A percentile compares a stretch with the other conserved stretches of the same genome.
Evolutionary conservation across 2,113 vertebrate species (phyloP).

Genomic region (Cebidichthys violaceus): DNA sequence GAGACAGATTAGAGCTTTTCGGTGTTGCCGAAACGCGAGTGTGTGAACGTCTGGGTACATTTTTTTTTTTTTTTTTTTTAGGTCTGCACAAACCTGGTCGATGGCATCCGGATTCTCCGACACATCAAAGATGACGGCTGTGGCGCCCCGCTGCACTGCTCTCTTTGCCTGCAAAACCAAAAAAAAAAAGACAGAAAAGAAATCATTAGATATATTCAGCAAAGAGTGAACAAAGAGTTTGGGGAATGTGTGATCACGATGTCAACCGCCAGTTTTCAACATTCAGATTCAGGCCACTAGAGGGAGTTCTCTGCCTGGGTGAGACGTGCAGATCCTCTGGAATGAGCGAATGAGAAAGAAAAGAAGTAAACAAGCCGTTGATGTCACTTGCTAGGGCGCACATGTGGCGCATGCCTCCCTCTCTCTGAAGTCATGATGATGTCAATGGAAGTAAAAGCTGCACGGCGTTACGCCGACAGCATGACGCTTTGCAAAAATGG

Average conservation of each 20-base stretch:
- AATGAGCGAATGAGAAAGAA: background rate
- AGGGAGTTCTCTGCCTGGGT: constrained; percentile 65
- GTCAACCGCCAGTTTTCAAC: background rate
- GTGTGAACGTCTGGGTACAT: constrained; percentile 8
- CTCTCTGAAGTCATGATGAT: constrained; percentile 24
- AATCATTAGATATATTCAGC: constrained; percentile 3
- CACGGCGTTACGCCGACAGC: background rate
- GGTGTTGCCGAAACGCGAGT: constrained; percentile 5
- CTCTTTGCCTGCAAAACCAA: constrained; percentile 89
- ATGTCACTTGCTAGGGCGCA: constrained; percentile 30
- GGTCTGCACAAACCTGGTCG: constrained; percentile 89
- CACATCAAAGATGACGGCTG: constrained; percentile 98
- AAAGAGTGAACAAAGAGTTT: background rate
- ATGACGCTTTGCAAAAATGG: background rate
- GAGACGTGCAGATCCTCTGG: constrained; percentile 8
- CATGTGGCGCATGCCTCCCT: constrained; percentile 27
- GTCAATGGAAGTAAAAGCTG: constrained; percentile 27
- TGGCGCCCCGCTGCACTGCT: constrained; percentile 97
- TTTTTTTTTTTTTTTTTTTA: background rate
- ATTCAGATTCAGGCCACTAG: constrained; percentile 67
- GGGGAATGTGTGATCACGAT: background rate
- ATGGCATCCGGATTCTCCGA: constrained; percentile 99
- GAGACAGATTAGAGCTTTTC: constrained; percentile 11
- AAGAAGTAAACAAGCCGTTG: constrained; percentile 44
- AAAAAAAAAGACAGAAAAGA: background rate